Evolutionary conservation across 1,140 invertebrate genomes (phyloP), one percentile per base, ranked within the genome.

Genomic region (Ostrea denselamellosa): DNA sequence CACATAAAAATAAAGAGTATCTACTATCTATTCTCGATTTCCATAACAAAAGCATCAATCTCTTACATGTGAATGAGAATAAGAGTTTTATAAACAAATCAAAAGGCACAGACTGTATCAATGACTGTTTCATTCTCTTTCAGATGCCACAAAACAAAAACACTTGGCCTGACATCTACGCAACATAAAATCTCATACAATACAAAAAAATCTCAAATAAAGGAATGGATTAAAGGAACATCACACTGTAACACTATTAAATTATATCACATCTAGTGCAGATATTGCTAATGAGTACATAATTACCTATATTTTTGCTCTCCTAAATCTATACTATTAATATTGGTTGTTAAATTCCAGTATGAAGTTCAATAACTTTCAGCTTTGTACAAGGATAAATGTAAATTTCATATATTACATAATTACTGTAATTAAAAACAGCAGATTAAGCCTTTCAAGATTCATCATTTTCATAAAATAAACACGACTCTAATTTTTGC

Each of bases 161-260:
- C 34, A 44, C 34, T 44, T 44, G 34, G 34, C 34, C 34, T 62
- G 17, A 62, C 58, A 62, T 7, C 12, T 71, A 77, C 28, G 28
- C 28, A 77, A 77, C 68, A 77, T 28, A 77, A 77, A 77, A 77
- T 77, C 68, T 77, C 68, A 77, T 34, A 77, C 22, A 77, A 34
- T 22, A 71, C 25, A 77, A 28, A 77, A 28, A 28, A 77, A 77
- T 34, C 68, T 77, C 68, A 10, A 17, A 62, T 19, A 62, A 77
- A 77, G 68, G 68, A 77, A 77, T 77, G 68, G 68, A 25, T 77
- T 28, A 77, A 34, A 34, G 9, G 25, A 34, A 19, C 17, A 62
- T 19, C n/a, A 62, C 19, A 19, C 56, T 25, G 28, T 77, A 77
- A 77, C 22, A 34, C 65, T 71, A 68, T 71, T 2, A 71, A 71